Conservation (phyloP, 2,113 vertebrate genomes). For the Microtus richardsoni region DNA sequence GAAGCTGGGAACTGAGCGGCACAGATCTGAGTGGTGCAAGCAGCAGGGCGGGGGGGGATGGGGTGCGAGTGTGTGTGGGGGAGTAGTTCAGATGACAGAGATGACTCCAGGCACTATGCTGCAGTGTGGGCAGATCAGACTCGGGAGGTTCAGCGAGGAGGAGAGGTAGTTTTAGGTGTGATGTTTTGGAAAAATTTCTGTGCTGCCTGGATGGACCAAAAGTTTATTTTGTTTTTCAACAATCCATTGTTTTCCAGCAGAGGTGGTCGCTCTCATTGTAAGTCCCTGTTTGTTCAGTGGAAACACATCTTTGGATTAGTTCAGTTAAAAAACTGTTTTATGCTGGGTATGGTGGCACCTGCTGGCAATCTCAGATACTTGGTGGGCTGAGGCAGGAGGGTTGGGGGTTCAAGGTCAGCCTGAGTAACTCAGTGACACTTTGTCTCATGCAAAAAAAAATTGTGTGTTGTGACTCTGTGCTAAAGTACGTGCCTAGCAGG, state of each 20-base stretch:
- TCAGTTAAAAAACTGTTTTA: background rate
- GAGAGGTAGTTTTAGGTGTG: background rate
- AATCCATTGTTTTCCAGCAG: background rate
- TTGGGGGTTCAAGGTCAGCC: background rate
- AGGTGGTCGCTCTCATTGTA: background rate
- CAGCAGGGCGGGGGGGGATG: background rate
- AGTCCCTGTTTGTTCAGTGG: background rate
- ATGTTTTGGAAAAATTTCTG: background rate
- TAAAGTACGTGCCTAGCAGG: background rate
- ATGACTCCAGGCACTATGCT: background rate
- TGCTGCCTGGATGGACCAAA: background rate
- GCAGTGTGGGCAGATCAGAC: background rate
- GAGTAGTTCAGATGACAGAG: background rate
- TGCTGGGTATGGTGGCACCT: background rate
- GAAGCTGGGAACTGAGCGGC: background rate
- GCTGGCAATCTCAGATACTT: background rate
- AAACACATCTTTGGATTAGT: background rate
- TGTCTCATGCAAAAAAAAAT: background rate
- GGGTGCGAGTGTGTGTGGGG: fast-evolving
- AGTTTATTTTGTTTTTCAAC: background rate
- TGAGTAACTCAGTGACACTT: background rate
- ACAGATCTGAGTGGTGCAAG: background rate
- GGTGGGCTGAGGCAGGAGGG: background rate
- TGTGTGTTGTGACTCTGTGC: background rate
- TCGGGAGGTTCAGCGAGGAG: background rate